These are phyloP conservation scores for Microtus montanus DNA, from an alignment of 2,113 vertebrate genomes.

Conservation along the genomic window DNA sequence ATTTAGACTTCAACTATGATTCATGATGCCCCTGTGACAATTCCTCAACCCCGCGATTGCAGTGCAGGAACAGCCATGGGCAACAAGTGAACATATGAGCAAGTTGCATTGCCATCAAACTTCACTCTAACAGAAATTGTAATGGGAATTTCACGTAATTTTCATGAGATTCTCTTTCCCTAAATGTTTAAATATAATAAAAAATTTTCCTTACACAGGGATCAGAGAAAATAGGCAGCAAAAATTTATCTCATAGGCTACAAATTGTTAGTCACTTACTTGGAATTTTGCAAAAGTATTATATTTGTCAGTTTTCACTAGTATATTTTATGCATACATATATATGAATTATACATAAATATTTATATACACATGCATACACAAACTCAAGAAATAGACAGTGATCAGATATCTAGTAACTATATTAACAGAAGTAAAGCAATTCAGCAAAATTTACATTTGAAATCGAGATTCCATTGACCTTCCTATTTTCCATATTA, in stretches of 20 bases:
- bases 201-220: neutral
- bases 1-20: neutral
- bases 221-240: neutral
- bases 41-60: neutral
- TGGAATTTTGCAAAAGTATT: neutral
- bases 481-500: neutral
- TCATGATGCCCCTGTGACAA: neutral
- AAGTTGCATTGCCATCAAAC: neutral
- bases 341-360: neutral
- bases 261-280: neutral
- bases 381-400: neutral
- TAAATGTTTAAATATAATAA: neutral
- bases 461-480: neutral
- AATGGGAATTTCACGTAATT: slow-evolving; percentile 18
- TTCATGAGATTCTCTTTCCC: neutral
- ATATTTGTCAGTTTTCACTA: neutral
- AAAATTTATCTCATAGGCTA: neutral
- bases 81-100: neutral
- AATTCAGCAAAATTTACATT: slow-evolving; percentile 16
- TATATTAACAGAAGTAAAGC: neutral
- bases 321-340: neutral
- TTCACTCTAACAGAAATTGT: neutral
- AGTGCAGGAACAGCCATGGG: neutral
- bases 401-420: neutral
- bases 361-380: neutral